A percentile compares a stretch with the other conserved stretches of the same genome.
These are phyloP conservation scores for Nomada flava DNA, from an alignment of 2,888 invertebrate species.

Conservation along the genomic window DNA sequence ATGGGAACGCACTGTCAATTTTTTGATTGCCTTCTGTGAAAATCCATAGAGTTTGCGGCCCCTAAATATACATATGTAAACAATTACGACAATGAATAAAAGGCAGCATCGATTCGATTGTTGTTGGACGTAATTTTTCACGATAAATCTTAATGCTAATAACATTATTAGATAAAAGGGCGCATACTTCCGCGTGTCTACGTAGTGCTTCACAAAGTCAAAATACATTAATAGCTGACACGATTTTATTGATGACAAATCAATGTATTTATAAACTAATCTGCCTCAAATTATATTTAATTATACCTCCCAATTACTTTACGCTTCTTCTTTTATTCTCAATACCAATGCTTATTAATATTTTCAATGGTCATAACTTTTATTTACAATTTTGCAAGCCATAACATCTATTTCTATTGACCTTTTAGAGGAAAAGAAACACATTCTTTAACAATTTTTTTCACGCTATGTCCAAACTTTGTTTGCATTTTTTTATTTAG, in stretches of 20 bases:
- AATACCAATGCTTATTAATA: neutral
- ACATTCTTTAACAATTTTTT: neutral
- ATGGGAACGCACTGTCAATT: slow-evolving; percentile 72
- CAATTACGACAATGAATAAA: slow-evolving; percentile 12
- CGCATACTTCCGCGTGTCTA: neutral
- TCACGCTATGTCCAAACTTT: neutral
- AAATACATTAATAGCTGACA: slow-evolving; percentile 16
- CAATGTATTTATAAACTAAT: slow-evolving; percentile 17
- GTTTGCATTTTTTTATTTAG: neutral
- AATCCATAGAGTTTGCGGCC: slow-evolving; percentile 57
- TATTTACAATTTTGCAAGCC: neutral
- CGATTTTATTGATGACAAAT: neutral
- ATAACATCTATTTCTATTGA: neutral
- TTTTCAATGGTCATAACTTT: neutral
- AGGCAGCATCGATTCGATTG: neutral
- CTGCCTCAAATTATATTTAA: neutral
- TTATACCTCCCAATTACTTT: neutral
- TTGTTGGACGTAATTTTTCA: neutral
- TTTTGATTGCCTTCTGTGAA: slow-evolving; percentile 67
- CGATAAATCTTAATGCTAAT: neutral
- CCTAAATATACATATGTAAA: slow-evolving; percentile 40
- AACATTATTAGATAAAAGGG: slow-evolving; percentile 2
- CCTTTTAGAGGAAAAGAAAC: neutral
- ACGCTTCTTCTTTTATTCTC: neutral
- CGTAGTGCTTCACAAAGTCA: slow-evolving; percentile 14